phyloP scores from a whole-genome alignment of 2,113 vertebrate genomes.

The Prionailurus viverrinus region DNA sequence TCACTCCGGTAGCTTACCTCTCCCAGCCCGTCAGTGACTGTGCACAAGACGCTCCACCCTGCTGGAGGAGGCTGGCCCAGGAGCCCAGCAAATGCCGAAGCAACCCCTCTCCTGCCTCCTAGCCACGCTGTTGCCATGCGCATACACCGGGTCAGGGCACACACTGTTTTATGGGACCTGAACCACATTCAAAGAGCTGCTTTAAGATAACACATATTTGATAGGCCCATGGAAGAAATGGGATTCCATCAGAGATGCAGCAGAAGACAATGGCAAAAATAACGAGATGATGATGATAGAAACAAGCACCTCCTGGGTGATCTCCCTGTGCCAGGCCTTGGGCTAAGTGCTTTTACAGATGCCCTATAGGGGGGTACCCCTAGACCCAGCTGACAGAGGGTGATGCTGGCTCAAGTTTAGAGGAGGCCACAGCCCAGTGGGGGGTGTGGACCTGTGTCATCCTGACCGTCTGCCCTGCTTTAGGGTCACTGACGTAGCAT shows the following conservation, averaged over 20 bases:
- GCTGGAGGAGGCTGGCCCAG: neutral
- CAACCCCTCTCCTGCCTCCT: neutral
- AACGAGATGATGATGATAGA: neutral
- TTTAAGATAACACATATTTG: neutral
- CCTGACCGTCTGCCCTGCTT: neutral
- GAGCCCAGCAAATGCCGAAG: slow-evolving; percentile 41
- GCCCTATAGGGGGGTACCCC: neutral
- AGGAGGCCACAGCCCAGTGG: neutral
- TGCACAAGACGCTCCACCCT: neutral
- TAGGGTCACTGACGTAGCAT: neutral
- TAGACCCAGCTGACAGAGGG: neutral
- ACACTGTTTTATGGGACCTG: neutral
- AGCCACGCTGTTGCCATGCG: neutral
- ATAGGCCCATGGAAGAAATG: neutral
- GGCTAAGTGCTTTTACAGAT: neutral
- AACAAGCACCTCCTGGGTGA: neutral
- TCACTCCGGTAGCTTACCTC: no score
- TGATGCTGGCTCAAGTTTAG: neutral
- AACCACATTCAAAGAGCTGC: neutral
- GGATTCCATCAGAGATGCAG: neutral
- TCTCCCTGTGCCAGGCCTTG: neutral
- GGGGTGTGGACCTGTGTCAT: no score
- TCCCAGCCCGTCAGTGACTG: neutral
- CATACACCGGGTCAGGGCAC: neutral
- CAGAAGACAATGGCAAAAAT: neutral